Percentiles rank a stretch among this genome's conserved stretches.
phyloP scores from a whole-genome alignment of 2,797 vertebrate species.

The Phylloscopus collybita region DNA sequence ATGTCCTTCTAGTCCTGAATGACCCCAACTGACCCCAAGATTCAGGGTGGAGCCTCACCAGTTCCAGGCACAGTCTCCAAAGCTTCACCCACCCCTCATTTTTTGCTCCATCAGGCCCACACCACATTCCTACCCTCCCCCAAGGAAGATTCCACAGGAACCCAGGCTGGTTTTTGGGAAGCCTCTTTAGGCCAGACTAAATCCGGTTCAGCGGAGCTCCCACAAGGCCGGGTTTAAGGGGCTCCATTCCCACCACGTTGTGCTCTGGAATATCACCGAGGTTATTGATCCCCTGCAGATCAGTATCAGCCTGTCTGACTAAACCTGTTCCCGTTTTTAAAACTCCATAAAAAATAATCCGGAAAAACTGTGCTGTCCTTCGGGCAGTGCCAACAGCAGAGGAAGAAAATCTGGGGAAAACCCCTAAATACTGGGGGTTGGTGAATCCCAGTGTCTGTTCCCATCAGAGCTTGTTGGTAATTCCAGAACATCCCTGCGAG shows the following conservation, averaged over 20 bases:
- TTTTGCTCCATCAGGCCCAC: neutral
- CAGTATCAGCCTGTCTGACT: neutral
- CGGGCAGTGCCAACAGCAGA: neutral
- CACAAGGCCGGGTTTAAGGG: neutral
- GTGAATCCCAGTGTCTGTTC: accelerated
- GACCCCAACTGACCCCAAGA: neutral
- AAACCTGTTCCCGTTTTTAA: neutral
- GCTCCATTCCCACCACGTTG: neutral
- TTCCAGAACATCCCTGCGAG: neutral
- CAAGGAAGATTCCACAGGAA: neutral
- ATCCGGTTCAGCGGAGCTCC: neutral
- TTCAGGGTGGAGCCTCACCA: accelerated
- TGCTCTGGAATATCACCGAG: neutral
- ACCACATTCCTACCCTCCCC: neutral
- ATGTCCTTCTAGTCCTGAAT: accelerated
- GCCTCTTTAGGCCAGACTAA: constrained; percentile 16
- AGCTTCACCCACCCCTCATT: neutral
- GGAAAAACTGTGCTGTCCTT: neutral
- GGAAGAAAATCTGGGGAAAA: neutral
- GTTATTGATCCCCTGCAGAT: neutral
- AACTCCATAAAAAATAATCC: neutral
- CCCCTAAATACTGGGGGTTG: neutral
- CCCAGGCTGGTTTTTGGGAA: neutral
- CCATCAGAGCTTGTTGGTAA: accelerated
- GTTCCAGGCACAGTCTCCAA: neutral